phyloP scores from a whole-genome alignment of 2,888 invertebrate genomes.

The Macrosoma leucophasiata region DNA sequence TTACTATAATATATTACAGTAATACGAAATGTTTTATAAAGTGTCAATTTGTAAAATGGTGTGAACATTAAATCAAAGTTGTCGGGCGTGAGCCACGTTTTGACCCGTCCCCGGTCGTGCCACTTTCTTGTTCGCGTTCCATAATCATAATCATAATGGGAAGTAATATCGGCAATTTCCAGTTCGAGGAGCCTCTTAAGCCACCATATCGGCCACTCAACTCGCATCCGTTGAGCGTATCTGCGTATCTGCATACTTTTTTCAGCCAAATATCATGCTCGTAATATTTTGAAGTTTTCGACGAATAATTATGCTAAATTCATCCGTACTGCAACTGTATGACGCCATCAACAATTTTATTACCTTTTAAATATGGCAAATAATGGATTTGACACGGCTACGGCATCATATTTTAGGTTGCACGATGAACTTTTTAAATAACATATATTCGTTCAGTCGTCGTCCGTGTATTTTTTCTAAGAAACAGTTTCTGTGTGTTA shows the following conservation, averaged over 20 bases:
- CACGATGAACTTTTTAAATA: too few relatives aligned
- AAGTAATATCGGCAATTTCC: slow-evolving; percentile 61
- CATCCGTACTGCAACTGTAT: too few relatives aligned
- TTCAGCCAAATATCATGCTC: too few relatives aligned
- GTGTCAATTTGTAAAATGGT: slow-evolving; percentile 43
- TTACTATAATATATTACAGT: not conserved
- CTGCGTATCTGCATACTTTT: too few relatives aligned
- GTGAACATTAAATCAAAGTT: slow-evolving; percentile 47
- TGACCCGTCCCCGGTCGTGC: slow-evolving; percentile 43
- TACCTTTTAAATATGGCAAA: too few relatives aligned
- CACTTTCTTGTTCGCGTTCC: slow-evolving; percentile 58
- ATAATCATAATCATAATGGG: slow-evolving; percentile 56
- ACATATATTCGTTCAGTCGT: too few relatives aligned
- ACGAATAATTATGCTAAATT: slow-evolving; percentile 7
- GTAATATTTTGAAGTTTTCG: slow-evolving; percentile 1
- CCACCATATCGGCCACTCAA: slow-evolving; percentile 52
- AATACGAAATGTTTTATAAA: slow-evolving; percentile 21
- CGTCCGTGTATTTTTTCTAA: too few relatives aligned
- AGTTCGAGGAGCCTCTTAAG: slow-evolving; percentile 45
- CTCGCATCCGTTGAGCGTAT: too few relatives aligned
- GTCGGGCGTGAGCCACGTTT: slow-evolving; percentile 38
- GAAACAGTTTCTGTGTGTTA: too few relatives aligned
- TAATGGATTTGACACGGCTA: too few relatives aligned
- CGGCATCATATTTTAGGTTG: too few relatives aligned
- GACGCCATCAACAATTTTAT: not conserved